These are phyloP conservation scores for Amniataba percoides DNA, from an alignment of 2,797 vertebrate species.

Conservation along the genomic window DNA sequence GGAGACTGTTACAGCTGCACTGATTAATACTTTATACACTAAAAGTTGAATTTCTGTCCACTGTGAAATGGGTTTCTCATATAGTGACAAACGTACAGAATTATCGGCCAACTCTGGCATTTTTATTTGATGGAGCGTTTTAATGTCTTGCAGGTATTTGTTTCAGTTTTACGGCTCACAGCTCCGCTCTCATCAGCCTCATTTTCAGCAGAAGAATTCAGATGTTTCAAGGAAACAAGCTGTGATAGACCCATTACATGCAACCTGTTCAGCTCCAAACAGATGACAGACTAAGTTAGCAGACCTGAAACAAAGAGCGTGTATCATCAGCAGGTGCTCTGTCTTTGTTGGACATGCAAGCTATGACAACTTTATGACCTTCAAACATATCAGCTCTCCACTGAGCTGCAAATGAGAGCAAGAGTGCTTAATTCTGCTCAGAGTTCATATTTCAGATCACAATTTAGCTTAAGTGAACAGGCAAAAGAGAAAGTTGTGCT, in stretches of 20 bases:
- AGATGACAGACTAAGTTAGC: no score
- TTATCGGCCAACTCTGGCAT: no score
- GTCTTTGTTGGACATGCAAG: background rate
- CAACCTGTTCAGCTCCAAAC: background rate
- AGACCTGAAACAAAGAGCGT: background rate
- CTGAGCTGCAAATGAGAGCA: background rate
- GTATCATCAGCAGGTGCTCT: no score
- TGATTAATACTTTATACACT: background rate
- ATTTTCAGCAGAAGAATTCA: background rate
- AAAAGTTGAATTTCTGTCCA: no score
- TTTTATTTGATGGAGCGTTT: no score
- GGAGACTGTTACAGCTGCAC: background rate
- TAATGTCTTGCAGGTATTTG: background rate
- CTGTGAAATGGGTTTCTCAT: no score
- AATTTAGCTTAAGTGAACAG: background rate
- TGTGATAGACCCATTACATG: background rate
- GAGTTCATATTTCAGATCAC: background rate
- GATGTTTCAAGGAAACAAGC: background rate
- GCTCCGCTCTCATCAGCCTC: background rate
- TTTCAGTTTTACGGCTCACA: background rate
- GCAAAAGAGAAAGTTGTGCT: background rate
- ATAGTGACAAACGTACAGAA: no score
- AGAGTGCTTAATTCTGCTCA: background rate
- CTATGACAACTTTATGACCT: background rate
- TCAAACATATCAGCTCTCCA: background rate